phyloP scores from a whole-genome alignment of 1,140 invertebrate species.

The Brachionus manjavacas region DNA sequence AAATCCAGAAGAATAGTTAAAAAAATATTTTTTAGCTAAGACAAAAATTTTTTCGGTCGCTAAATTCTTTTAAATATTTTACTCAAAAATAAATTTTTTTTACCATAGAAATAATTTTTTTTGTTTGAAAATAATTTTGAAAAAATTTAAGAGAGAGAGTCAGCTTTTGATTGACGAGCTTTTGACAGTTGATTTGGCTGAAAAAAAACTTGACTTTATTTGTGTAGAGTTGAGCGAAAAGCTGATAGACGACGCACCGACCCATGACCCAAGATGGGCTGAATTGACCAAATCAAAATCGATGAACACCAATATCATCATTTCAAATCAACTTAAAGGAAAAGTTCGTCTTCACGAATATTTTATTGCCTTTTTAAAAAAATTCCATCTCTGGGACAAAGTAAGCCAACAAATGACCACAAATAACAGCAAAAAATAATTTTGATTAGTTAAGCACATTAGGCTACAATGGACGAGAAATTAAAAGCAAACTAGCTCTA shows the following conservation, averaged over 20 bases:
- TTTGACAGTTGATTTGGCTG: background rate
- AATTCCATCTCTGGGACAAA: constrained; percentile 18
- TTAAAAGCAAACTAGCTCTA: constrained; percentile 3
- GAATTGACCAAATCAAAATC: constrained; percentile 28
- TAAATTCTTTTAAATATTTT: too few relatives aligned
- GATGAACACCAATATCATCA: constrained; percentile 11
- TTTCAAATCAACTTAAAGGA: constrained; percentile 34
- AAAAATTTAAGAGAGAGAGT: constrained; percentile 17
- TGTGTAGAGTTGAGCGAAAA: constrained; percentile 20
- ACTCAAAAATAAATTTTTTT: too few relatives aligned
- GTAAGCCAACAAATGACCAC: background rate
- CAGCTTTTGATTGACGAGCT: constrained; percentile 32
- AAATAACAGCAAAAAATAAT: background rate
- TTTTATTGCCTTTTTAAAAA: constrained; percentile 36
- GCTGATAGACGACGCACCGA: constrained; percentile 18
- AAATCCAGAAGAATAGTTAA: too few relatives aligned
- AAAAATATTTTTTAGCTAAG: too few relatives aligned
- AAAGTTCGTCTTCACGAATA: constrained; percentile 36
- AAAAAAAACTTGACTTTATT: constrained; percentile 21
- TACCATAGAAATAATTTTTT: too few relatives aligned
- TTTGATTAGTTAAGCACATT: background rate
- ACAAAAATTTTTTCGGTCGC: too few relatives aligned
- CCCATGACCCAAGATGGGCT: constrained; percentile 36
- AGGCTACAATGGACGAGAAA: background rate
- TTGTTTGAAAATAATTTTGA: background rate